Evolutionary conservation across 2,113 vertebrate species (phyloP).

Genomic region (Cephalophus harveyi): DNA sequence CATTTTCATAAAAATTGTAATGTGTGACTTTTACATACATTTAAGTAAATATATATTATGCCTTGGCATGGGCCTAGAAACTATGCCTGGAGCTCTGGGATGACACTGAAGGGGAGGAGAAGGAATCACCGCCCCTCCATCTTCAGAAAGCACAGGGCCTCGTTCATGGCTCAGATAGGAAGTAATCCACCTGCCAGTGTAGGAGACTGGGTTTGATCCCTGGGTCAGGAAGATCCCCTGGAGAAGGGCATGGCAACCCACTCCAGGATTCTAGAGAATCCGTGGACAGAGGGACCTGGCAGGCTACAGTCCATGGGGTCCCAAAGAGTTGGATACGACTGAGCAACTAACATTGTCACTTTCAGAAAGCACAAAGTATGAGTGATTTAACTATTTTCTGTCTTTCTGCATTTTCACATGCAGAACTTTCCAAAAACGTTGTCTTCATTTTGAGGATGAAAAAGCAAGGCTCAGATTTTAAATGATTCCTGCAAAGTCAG

Average conservation of each 20-base stretch:
- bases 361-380: neutral
- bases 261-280: neutral
- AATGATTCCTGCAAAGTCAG: neutral
- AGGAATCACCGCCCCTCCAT: neutral
- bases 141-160: neutral
- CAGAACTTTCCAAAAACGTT: neutral
- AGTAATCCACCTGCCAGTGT: neutral
- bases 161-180: neutral
- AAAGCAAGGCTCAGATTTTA: neutral
- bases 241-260: neutral
- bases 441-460: neutral
- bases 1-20: neutral
- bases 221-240: neutral
- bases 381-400: neutral
- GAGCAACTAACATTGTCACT: neutral
- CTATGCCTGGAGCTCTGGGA: neutral
- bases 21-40: neutral
- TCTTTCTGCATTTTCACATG: neutral
- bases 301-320: neutral
- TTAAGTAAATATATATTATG: neutral
- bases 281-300: neutral
- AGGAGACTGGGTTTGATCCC: neutral
- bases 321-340: neutral
- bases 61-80: neutral
- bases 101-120: neutral